phyloP scores from a whole-genome alignment of 2,797 vertebrate genomes.

The Vespertilio murinus region DNA sequence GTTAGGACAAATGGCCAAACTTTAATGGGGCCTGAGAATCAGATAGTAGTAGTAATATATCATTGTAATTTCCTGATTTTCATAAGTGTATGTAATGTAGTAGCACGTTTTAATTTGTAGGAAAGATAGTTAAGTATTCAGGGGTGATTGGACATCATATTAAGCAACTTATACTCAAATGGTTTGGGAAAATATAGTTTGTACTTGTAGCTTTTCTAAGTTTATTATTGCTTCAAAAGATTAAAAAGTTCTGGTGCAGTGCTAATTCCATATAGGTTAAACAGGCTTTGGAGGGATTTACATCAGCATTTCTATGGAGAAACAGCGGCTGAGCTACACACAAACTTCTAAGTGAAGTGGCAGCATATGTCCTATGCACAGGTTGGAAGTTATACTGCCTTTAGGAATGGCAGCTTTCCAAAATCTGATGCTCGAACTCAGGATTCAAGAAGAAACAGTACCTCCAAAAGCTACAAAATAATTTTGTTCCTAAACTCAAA shows the following conservation, averaged over 20 bases:
- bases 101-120: slow-evolving; percentile 1
- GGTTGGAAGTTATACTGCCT: not conserved
- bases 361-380: not conserved
- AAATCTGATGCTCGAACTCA: not conserved
- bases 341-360: not conserved
- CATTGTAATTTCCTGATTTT: not conserved
- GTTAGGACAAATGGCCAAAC: not conserved
- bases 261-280: not conserved
- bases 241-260: not conserved
- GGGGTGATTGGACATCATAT: not conserved
- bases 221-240: not conserved
- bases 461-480: not conserved
- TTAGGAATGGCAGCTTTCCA: not conserved
- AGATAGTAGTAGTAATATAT: not conserved
- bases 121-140: not conserved
- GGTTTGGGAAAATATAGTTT: not conserved
- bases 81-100: not conserved
- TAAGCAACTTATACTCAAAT: not conserved
- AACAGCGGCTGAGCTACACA: not conserved
- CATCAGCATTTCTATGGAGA: not conserved
- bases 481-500: not conserved
- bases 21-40: not conserved
- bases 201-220: not conserved
- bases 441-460: not conserved
- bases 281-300: not conserved